Base-by-base conservation (phyloP, 1,140 invertebrate genomes). In the Neotoxoptera formosana region DNA sequence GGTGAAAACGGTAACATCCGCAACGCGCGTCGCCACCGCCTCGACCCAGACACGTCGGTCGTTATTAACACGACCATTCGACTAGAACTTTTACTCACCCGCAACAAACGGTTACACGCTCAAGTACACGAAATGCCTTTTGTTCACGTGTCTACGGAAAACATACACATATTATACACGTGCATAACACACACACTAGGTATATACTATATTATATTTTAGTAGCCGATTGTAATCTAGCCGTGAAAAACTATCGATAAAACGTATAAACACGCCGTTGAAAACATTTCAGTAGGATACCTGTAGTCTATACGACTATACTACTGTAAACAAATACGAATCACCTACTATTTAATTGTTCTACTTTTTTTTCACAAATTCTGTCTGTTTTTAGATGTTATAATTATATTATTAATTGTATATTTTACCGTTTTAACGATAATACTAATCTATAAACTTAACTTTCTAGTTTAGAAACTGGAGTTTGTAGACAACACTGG, bases 1-100 rank as follows among this genome's bases (percentile, higher is more conserved):
- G 30, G 86, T 48, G 45, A 51, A 87, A 87, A 87, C 47, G 25
- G 84, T 87, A 87, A 87, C 84, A 47, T 25, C 45, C 84, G 84
- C 41, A 23, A 36, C 81, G 60, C 30, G 30, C 30, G 14, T 76
- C 41, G 36, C 81, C 34, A 8, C 36, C 9, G 20, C 83, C 41
- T 25, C 36, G 34, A 84, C 83, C 23, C 21, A 41, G 36, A 84
- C 83, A 84, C 36, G 83, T 83, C 36, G 36, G 83, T 14, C 41
- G 36, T 30, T 86, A 47, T 47, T 84, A 84, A 86, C 41, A 86
- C 84, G 84, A 86, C 84, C 84, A 20, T 30, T 47, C 41, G 41
- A 48, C 84, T 87, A 83, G 81, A 83, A 83, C 21, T 87, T 48
- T 87, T 47, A 45, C n/a, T 51, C 47, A 34, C 45, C 86, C 25